Percentiles rank a stretch among this genome's conserved stretches.
phyloP scores from a whole-genome alignment of 2,888 invertebrate genomes.

The Dendrolimus pini region DNA sequence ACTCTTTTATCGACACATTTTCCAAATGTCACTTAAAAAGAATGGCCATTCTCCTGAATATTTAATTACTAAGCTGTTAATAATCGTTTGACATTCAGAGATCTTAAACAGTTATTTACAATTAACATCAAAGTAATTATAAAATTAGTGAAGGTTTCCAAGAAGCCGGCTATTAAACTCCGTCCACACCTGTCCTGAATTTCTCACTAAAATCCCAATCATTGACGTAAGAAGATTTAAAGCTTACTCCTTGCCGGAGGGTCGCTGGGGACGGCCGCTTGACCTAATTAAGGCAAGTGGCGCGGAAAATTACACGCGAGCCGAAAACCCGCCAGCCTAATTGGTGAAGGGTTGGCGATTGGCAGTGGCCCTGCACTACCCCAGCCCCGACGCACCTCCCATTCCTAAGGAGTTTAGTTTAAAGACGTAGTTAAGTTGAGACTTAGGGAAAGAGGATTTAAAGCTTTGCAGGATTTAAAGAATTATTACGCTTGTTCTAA shows the following conservation, averaged over 20 bases:
- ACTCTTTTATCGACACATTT: too few species aligned
- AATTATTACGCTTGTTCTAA: too few species aligned
- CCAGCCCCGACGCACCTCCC: background rate
- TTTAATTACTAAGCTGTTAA: too few species aligned
- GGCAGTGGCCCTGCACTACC: conserved; percentile 21
- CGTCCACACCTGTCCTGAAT: background rate
- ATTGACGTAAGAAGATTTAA: conserved; percentile 16
- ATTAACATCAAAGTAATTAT: background rate
- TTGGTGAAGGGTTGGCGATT: conserved; percentile 40
- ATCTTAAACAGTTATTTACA: too few species aligned
- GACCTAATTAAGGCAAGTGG: conserved; percentile 65
- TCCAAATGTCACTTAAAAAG: too few species aligned
- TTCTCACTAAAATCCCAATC: conserved; percentile 1
- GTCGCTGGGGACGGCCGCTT: conserved; percentile 35
- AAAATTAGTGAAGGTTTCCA: background rate
- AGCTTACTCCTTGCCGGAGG: conserved; percentile 9
- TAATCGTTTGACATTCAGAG: background rate
- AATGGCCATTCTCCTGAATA: too few species aligned
- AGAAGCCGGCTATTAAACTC: background rate
- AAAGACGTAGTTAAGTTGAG: background rate
- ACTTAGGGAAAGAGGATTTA: too few species aligned
- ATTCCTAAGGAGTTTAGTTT: background rate
- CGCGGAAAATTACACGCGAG: conserved; percentile 58
- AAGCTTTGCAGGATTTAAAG: too few species aligned
- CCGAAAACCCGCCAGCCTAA: conserved; percentile 45